Conservation (phyloP, 23 tunicate species). For the Trididemnum miniatum region DNA sequence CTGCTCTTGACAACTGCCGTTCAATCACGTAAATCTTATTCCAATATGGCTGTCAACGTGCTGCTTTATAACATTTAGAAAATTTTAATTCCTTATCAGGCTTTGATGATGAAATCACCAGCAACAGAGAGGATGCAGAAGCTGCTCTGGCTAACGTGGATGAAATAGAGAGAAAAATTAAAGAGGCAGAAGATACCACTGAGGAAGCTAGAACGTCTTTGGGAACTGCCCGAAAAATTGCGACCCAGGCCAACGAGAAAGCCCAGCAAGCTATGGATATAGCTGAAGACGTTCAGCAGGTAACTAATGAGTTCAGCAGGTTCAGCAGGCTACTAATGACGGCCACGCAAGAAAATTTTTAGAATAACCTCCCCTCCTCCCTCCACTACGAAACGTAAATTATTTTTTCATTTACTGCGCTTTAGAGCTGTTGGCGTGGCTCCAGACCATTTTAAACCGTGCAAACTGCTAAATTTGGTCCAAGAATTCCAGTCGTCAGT, state of each 20-base stretch:
- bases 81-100: slow-evolving; percentile 40
- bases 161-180: slow-evolving; percentile 55
- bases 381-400: too few species aligned
- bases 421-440: too few species aligned
- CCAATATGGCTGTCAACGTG: too few species aligned
- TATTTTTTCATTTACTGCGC: too few species aligned
- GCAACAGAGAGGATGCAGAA: slow-evolving; percentile 56
- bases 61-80: too few species aligned
- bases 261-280: slow-evolving; percentile 72
- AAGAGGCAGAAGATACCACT: slow-evolving; percentile 55
- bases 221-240: slow-evolving; percentile 59
- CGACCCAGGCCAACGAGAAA: slow-evolving; percentile 67
- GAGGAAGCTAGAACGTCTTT: slow-evolving; percentile 44
- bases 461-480: too few species aligned
- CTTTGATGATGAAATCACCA: slow-evolving; percentile 61
- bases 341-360: not conserved
- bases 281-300: slow-evolving; percentile 65
- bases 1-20: too few species aligned
- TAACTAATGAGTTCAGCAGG: slow-evolving; percentile 27
- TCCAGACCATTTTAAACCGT: too few species aligned
- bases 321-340: not conserved
- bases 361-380: too few species aligned
- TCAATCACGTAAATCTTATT: too few species aligned
- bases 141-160: slow-evolving; percentile 37
- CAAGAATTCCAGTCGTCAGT: too few species aligned